Percentiles rank a stretch among this genome's conserved stretches.
phyloP scores from a whole-genome alignment of 2,113 vertebrate species.

The Verasper variegatus region DNA sequence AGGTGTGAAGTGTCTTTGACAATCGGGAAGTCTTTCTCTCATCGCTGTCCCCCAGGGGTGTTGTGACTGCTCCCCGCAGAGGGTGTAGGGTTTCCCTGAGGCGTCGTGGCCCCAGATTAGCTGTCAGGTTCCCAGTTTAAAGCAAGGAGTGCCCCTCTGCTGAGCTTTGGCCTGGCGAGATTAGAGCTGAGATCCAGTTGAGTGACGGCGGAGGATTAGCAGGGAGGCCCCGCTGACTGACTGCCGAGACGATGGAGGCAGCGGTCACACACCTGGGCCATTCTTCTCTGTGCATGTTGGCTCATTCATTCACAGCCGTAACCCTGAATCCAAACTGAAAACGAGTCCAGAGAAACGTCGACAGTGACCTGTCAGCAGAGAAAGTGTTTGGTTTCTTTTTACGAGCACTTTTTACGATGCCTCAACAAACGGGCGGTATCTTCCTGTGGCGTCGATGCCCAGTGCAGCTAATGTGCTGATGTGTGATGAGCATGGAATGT shows the following conservation, averaged over 20 bases:
- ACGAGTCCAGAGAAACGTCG: not conserved
- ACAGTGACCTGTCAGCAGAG: no score
- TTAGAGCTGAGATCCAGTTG: constrained; percentile 70
- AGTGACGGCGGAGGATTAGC: constrained; percentile 74
- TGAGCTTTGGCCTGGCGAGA: constrained; percentile 53
- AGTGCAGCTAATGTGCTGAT: not conserved
- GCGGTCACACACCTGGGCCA: constrained; percentile 62
- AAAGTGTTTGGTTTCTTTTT: not conserved
- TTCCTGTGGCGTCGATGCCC: not conserved
- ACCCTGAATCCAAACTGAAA: constrained; percentile 30
- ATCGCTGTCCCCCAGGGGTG: constrained; percentile 32
- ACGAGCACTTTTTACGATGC: constrained; percentile 4
- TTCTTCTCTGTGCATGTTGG: constrained; percentile 35
- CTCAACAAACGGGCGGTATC: not conserved
- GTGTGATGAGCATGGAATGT: not conserved
- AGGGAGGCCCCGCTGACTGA: constrained; percentile 66
- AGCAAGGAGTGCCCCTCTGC: constrained; percentile 44
- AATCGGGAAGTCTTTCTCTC: constrained; percentile 55
- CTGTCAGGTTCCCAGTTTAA: constrained; percentile 63
- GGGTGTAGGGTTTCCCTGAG: constrained; percentile 63
- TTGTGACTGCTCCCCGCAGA: constrained; percentile 42
- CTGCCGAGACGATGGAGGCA: constrained; percentile 41
- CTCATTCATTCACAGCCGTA: constrained; percentile 38
- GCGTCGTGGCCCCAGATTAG: constrained; percentile 64
- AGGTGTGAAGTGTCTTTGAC: constrained; percentile 41